Base-by-base conservation (phyloP, 2,797 vertebrate species). In the Propithecus perrieri region DNA sequence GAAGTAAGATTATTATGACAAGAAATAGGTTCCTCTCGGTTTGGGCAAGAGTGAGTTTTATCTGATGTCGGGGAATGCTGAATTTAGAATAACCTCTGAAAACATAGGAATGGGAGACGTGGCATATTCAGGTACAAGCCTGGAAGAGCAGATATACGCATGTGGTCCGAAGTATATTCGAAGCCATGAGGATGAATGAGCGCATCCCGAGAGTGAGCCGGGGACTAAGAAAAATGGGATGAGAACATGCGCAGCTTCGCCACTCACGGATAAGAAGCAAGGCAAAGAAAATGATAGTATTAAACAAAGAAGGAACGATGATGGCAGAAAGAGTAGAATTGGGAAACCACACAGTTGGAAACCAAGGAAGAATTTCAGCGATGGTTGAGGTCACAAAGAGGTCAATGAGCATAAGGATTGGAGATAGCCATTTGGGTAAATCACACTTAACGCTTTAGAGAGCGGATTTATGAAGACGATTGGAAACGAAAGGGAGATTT, bases 351-450 rank as follows among this genome's bases (percentile, higher is more conserved):
- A 4, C 1, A 2, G 10, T 1, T 57, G 71, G 71, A 94, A 88
- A 43, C 35, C 35, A 30, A 33, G 65, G 50, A 79, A 46, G 79
- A 76, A 96, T 91, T 76, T 80, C 76, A 55, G 14, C 30, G 91
- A 46, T 28, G 41, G 18, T 2, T 38, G 59, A 53, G 65, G 50
- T 76, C 61, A 22, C 1, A 15, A 57, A 48, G 26, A 86, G 24
- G 35, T 38, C 85, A 83, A 4, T 22, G 48, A 43, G 28, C 28
- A 24, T 7, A 53, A 22, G 8, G 14, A 75, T 1, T 67, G 38
- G 30, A 63, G 67, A 88, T 0, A 9, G 4, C 0, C 28, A 9
- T 17, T 18, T 38, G 41, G 78, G 46, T 75, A 38, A 79, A 57
- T 83, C 57, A 53, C 1, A 13, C 5, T 10, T 18, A 53, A 26